A percentile compares a stretch with the other conserved stretches of the same genome.
Conservation (phyloP, 1,140 invertebrate species). For the Melitaea cinxia region DNA sequence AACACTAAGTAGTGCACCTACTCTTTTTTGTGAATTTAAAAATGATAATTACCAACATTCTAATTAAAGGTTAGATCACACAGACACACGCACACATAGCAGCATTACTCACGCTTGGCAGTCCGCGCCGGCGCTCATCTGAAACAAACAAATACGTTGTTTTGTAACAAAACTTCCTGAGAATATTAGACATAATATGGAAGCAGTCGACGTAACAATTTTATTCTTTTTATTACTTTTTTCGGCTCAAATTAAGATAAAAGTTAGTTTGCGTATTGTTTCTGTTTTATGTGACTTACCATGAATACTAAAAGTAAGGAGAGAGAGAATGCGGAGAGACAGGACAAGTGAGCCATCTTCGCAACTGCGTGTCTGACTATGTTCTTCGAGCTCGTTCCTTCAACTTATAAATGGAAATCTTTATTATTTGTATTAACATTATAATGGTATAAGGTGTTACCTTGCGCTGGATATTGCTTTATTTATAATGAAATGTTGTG, state of each 20-base stretch:
- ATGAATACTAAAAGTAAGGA: not conserved
- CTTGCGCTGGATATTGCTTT: conserved; percentile 7
- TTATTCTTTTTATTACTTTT: no score
- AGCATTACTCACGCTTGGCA: not conserved
- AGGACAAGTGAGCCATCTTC: not conserved
- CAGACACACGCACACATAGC: not conserved
- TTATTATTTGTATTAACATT: not conserved
- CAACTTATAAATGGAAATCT: not conserved
- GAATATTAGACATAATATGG: no score
- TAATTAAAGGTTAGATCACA: no score
- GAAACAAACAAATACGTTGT: not conserved
- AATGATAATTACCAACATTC: no score
- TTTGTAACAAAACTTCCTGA: no score
- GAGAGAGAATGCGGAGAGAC: not conserved
- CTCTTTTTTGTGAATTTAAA: no score
- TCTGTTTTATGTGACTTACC: not conserved
- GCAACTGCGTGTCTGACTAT: not conserved
- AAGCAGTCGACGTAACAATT: no score
- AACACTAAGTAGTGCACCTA: no score
- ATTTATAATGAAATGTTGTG: not conserved
- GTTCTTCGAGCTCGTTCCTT: not conserved
- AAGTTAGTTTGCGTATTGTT: not conserved
- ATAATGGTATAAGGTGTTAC: not conserved
- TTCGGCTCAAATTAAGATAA: no score
- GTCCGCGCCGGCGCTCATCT: conserved; percentile 5